Conservation (phyloP, 2,888 invertebrate genomes). For the Drosophila neonasuta region DNA sequence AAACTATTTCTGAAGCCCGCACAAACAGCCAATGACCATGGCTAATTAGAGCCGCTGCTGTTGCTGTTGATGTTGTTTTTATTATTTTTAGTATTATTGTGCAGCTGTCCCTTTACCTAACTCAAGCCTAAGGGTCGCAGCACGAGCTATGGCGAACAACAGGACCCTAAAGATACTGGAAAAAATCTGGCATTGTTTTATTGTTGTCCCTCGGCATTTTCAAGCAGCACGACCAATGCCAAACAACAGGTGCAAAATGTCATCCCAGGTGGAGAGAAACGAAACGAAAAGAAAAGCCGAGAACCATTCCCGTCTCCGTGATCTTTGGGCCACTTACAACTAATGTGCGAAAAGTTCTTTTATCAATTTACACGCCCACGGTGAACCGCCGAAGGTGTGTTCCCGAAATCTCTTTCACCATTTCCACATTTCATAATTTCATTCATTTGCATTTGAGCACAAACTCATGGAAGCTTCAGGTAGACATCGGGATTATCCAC, state of each 20-base stretch:
- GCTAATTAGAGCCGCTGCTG: slow-evolving; percentile 49
- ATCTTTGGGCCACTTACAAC: slow-evolving; percentile 52
- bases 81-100: slow-evolving; percentile 17
- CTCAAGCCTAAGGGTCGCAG: slow-evolving; percentile 42
- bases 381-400: neutral
- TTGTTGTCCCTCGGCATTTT: slow-evolving; percentile 30
- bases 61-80: slow-evolving; percentile 40
- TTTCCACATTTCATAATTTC: slow-evolving; percentile 43
- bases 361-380: slow-evolving; percentile 72
- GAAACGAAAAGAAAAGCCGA: slow-evolving; percentile 9
- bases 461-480: slow-evolving; percentile 46
- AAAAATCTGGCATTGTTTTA: slow-evolving; percentile 32
- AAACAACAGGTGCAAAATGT: slow-evolving; percentile 71
- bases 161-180: slow-evolving; percentile 25
- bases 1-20: neutral
- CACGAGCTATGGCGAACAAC: slow-evolving; percentile 53
- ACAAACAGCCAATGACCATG: slow-evolving; percentile 29
- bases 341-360: slow-evolving; percentile 80
- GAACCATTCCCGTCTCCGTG: neutral
- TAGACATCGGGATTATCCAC: slow-evolving; percentile 53
- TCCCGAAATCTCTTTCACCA: slow-evolving; percentile 24
- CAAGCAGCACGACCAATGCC: slow-evolving; percentile 62
- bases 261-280: slow-evolving; percentile 30
- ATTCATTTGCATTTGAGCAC: slow-evolving; percentile 70
- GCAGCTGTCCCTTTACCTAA: slow-evolving; percentile 17